Evolutionary conservation across 1,140 invertebrate genomes (phyloP), one percentile per base, ranked within the genome.

Genomic region (Piezodorus guildinii): DNA sequence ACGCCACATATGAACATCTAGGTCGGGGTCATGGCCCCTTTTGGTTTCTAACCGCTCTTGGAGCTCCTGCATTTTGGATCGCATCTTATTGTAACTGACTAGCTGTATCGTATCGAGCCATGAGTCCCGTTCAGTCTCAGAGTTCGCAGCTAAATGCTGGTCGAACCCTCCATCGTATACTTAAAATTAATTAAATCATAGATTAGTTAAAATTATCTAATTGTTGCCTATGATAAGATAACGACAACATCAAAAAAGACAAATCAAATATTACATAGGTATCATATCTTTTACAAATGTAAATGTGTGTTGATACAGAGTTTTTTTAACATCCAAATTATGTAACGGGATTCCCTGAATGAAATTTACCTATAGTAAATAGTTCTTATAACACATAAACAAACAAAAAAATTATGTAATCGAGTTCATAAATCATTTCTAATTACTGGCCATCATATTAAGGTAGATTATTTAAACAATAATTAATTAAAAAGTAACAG

Each of bases 41-140:
- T 78, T 76, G 10, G 68, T 65, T 60, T 74, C 73, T 45, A 74
- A 46, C 56, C 66, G 63, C 65, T 77, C 74, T 66, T 77, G 76
- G 30, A 87, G 72, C 51, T 83, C 80, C 69, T 85, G 75, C 34
- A 94, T 78, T 73, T 92, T 85, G 67, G 83, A 80, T 69, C 87
- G 79, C 72, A 96, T 84, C 67, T 85, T 85, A 59, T 88, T 84
- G 75, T 91, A 94, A 67, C 91, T 91, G 2, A 91, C 89, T 64
- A 85, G 77, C 70, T 91, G 85, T 61, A 97, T 83, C 10, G 85
- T 82, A 72, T 91, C 83, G 64, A 96, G 79, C 94, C 94, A 97
- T 56, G 84, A 78, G 67, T 88, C 85, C 19, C 94, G 78, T 66
- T 96, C 92, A 39, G 80, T 78, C 71, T 91, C 85, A n/a, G 86